Percentiles rank a stretch among this genome's conserved stretches.
These are phyloP conservation scores for Rhagium mordax DNA, from an alignment of 2,888 invertebrate species.

Conservation along the genomic window DNA sequence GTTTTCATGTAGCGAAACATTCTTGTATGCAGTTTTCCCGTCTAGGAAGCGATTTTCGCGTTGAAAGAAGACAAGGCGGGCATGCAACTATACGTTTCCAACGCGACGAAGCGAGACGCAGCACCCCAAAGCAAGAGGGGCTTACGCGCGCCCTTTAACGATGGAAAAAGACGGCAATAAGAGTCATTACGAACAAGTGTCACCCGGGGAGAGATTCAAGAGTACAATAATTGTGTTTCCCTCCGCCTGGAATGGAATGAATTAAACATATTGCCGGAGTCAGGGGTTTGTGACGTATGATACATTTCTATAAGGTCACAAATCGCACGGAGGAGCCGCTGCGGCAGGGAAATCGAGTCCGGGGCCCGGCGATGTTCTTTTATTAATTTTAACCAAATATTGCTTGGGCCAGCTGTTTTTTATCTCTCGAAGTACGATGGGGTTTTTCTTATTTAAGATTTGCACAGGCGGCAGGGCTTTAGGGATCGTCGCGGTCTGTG, in stretches of 20 bases:
- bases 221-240: slow-evolving; percentile 71
- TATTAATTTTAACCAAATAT: slow-evolving; percentile 66
- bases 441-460: slow-evolving; percentile 54
- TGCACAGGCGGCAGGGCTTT: slow-evolving; percentile 39
- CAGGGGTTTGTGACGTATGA: slow-evolving; percentile 2
- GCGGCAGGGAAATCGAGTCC: slow-evolving; percentile 31
- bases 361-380: slow-evolving; percentile 55
- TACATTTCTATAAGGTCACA: slow-evolving; percentile 45
- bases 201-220: slow-evolving; percentile 72
- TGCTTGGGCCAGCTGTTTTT: slow-evolving; percentile 63
- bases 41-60: slow-evolving; percentile 34
- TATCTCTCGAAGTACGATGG: slow-evolving; percentile 49
- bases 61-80: slow-evolving; percentile 15
- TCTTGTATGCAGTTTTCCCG: slow-evolving; percentile 32
- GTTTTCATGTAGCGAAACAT: slow-evolving; percentile 28
- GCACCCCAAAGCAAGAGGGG: neutral
- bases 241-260: slow-evolving; percentile 59
- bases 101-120: neutral
- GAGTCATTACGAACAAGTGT: slow-evolving; percentile 78
- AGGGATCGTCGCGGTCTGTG: neutral
- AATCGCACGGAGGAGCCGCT: slow-evolving; percentile 42
- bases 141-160: neutral
- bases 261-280: slow-evolving; percentile 64
- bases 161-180: slow-evolving; percentile 53
- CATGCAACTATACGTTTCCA: slow-evolving; percentile 10